Base-by-base conservation (phyloP, 2,797 vertebrate species). In the Coluber constrictor region DNA sequence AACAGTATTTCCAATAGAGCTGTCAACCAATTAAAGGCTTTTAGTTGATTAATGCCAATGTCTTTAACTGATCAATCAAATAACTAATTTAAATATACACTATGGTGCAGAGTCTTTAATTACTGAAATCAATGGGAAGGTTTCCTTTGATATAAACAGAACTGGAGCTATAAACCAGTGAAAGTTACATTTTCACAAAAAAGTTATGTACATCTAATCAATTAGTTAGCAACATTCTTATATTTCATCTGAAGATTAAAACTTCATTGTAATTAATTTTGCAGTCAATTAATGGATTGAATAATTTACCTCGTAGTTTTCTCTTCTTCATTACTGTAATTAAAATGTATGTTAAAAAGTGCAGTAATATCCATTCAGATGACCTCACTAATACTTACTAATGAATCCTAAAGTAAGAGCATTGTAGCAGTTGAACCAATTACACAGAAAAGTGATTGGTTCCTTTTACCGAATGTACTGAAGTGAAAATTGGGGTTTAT, bases 61-160 rank as follows among this genome's bases (percentile, higher is more conserved):
- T 93, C 63, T 91, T 93, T 86, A 93, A 91, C 43, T 83, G 90
- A 93, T 93, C 90, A 93, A 89, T 91, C 90, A 91, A 89, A 18
- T n/a, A 91, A 63, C 90, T 93, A 89, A 93, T 93, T 90, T 91
- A 88, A 93, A 91, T 63, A 91, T 86, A 91, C 66, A 91, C 60
- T 55, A 88, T 27, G 91, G 23, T 43, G 25, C 88, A 54, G 70
- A 66, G 70, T 83, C 57, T 37, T 93, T 86, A 60, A 63, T 90
- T 54, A 57, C 59, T 91, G 90, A 91, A 91, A 93, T 91, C 93
- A 93, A 93, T 93, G 93, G 87, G 74, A 86, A 93, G 29, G 60
- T 60, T 93, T 93, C 61, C 37, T 79, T n/a, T 32, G 59, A 59
- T 15, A 37, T 86, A 23, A 86, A 63, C 59, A 63, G 79, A 93